Evolutionary conservation across 2,888 invertebrate species (phyloP).

Genomic region (Apamea crenata): DNA sequence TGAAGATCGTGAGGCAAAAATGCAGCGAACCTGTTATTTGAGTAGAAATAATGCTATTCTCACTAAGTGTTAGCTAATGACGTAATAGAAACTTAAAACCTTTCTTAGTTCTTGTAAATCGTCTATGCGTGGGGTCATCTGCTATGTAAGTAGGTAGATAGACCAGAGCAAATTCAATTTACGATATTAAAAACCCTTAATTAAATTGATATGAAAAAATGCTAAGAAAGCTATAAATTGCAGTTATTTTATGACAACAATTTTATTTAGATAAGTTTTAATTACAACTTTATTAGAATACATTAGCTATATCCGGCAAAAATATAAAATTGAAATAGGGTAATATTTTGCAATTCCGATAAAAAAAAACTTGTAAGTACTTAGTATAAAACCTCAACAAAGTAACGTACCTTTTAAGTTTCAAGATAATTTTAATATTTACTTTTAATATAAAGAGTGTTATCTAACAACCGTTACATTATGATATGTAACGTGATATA

Average conservation of each 20-base stretch:
- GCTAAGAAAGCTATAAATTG: slow-evolving; percentile 1
- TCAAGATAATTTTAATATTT: not conserved
- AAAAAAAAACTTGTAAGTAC: not conserved
- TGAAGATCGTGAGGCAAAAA: slow-evolving; percentile 67
- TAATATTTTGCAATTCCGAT: slow-evolving; percentile 14
- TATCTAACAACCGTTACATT: slow-evolving; percentile 49
- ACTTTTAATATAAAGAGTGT: not conserved
- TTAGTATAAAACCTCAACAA: not conserved
- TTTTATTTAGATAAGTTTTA: slow-evolving; percentile 23
- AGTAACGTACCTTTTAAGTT: slow-evolving; percentile 15
- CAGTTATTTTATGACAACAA: slow-evolving; percentile 23
- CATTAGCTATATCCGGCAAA: slow-evolving; percentile 17
- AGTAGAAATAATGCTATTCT: slow-evolving; percentile 44
- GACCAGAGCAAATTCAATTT: not conserved
- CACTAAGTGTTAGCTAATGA: slow-evolving; percentile 59
- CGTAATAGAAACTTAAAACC: slow-evolving; percentile 59
- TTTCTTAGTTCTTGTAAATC: slow-evolving; percentile 33
- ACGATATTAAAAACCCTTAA: not conserved
- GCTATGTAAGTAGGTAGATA: not conserved
- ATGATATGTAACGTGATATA: slow-evolving; percentile 60
- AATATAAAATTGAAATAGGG: not conserved
- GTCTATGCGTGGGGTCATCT: slow-evolving; percentile 45
- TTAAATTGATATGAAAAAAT: slow-evolving; percentile 10
- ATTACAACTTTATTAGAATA: slow-evolving; percentile 30
- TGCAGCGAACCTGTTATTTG: slow-evolving; percentile 64